A percentile compares a stretch with the other conserved stretches of the same genome.
phyloP scores from a whole-genome alignment of 2,888 invertebrate genomes.

The Rhyacophila evoluta region DNA sequence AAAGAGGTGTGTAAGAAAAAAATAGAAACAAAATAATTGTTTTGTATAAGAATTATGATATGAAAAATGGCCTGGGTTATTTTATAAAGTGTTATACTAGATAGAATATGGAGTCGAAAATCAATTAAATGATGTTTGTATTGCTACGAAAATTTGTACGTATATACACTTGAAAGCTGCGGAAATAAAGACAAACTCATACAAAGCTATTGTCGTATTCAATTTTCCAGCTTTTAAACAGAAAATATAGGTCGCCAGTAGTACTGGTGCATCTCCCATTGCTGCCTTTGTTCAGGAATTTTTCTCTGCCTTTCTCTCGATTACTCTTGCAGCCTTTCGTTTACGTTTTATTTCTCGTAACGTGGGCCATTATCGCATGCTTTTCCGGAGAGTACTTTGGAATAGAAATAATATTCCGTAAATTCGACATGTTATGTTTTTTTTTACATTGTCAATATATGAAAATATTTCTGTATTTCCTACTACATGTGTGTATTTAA shows the following conservation, averaged over 20 bases:
- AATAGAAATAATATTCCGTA: not conserved
- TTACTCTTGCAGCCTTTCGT: not conserved
- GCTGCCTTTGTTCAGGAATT: not conserved
- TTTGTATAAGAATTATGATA: too few relatives aligned
- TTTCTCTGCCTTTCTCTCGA: not conserved
- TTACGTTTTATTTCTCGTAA: not conserved
- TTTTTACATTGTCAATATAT: too few relatives aligned
- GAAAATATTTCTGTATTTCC: too few relatives aligned
- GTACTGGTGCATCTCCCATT: not conserved
- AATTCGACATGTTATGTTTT: not conserved
- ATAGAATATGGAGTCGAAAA: too few relatives aligned
- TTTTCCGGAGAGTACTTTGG: not conserved
- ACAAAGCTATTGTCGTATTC: conserved; percentile 7
- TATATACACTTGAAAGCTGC: not conserved
- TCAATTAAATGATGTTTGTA: too few relatives aligned
- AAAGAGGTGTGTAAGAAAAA: too few relatives aligned
- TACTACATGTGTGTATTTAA: too few relatives aligned
- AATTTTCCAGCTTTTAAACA: conserved; percentile 22
- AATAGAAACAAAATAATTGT: too few relatives aligned
- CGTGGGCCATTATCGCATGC: not conserved
- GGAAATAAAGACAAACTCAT: not conserved
- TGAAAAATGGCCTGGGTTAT: too few relatives aligned
- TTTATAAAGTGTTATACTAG: too few relatives aligned
- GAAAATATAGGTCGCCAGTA: not conserved
- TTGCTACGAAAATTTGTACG: too few relatives aligned